Conservation (phyloP, 2,113 vertebrate species). For the Elephas maximus region DNA sequence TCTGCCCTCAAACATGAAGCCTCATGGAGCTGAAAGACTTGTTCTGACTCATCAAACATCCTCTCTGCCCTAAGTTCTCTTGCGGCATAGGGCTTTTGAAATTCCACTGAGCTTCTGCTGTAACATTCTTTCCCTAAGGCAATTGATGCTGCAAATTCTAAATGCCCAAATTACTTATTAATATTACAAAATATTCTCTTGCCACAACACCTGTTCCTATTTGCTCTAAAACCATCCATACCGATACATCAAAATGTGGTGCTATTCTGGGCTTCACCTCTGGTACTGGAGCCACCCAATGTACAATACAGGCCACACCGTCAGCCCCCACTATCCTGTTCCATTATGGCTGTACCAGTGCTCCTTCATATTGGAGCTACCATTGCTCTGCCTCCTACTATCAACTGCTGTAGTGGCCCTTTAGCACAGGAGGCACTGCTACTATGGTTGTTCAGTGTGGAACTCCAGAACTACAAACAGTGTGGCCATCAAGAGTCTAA, state of each 20-base stretch:
- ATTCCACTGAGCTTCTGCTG: slow-evolving; percentile 24
- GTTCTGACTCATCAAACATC: not conserved
- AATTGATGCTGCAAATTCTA: not conserved
- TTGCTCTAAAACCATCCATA: not conserved
- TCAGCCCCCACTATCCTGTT: rapidly evolving
- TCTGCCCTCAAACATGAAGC: not conserved
- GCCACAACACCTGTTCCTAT: slow-evolving; percentile 3
- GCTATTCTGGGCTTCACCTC: not conserved
- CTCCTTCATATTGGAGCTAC: not conserved
- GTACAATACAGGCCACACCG: not conserved
- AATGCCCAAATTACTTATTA: slow-evolving; percentile 38
- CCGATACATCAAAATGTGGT: not conserved
- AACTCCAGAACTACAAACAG: not conserved
- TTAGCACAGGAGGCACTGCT: not conserved
- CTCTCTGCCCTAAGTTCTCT: not conserved
- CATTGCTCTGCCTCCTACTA: too few relatives aligned
- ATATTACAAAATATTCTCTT: slow-evolving; percentile 55
- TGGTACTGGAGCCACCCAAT: too few relatives aligned
- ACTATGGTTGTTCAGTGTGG: not conserved
- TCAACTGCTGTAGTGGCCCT: rapidly evolving
- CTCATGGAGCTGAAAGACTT: not conserved
- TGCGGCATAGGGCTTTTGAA: not conserved
- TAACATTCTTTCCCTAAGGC: slow-evolving; percentile 36
- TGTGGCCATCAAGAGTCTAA: not conserved
- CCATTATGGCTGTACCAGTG: not conserved